Base-by-base conservation (phyloP, 2,113 vertebrate species). In the Protobothrops flavoviridis region DNA sequence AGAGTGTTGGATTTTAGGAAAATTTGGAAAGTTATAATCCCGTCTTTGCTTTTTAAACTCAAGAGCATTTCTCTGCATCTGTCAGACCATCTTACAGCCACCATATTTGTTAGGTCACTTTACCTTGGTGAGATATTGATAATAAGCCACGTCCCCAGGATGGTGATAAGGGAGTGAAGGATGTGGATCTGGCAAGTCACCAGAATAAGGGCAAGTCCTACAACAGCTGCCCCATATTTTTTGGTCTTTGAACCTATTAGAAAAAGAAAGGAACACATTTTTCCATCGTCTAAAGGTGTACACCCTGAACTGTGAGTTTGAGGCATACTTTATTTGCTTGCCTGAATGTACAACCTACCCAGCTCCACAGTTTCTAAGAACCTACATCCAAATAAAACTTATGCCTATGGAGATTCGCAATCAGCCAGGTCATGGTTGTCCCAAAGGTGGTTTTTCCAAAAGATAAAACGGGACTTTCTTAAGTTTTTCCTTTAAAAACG, bases 101-200 rank as follows among this genome's bases (percentile, higher is more conserved):
- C n/a, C 33, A 81, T 20, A 20, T 15, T 81, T 81, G 15, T 81
- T 39, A 39, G 3, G 90, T 52, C 50, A 13, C 24, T 39, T 95
- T 94, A 99, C 98, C 97, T 97, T 97, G 98, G 98, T 94, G 96
- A 97, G 93, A 97, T 96, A 94, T 98, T 98, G 93, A 99, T 97
- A 88, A 99, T 98, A 17, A 98, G 95, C 98, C 98, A 99, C 93
- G 98, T 98, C 96, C 98, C 98, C 4, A 99, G 96, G 93, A 99
- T 97, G 0, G 98, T 99, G 94, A 98, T 91, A 69, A 99, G 93
- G 0, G 99, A 99, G 94, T 99, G 99, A 57, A 99, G 95, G n/a
- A 97, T 96, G 96, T 99, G 98, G 88, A 99, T 95, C 57, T 98
- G 95, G 88, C 98, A 99, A 59, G 98, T 98, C 87, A 97, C 96